A percentile compares a stretch with the other conserved stretches of the same genome.
phyloP scores from a whole-genome alignment of 2,113 vertebrate species.

The Oncorhynchus clarkii region DNA sequence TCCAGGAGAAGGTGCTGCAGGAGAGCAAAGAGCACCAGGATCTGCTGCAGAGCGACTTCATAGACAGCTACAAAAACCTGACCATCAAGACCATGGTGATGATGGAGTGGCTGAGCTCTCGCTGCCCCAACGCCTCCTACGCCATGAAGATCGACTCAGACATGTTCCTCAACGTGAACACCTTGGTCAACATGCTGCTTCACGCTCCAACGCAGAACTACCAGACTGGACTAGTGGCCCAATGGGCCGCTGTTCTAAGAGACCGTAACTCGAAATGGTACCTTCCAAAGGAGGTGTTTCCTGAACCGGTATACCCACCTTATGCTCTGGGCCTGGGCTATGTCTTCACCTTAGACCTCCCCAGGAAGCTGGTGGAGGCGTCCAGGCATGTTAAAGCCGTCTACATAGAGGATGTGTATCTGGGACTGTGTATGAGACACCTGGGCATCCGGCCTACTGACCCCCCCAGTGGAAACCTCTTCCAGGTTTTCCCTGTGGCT shows the following conservation, averaged over 20 bases:
- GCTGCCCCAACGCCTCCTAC: too few relatives aligned
- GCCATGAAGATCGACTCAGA: constrained; percentile 27
- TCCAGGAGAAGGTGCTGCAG: constrained; percentile 29
- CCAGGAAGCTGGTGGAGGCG: constrained; percentile 3
- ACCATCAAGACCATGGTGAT: too few relatives aligned
- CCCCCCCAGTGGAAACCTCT: background rate
- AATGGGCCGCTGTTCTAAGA: background rate
- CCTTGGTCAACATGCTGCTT: constrained; percentile 22
- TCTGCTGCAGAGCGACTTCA: constrained; percentile 70
- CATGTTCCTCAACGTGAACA: constrained; percentile 66
- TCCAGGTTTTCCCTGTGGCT: constrained; percentile 31
- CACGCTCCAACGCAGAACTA: background rate
- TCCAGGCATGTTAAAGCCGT: constrained; percentile 34
- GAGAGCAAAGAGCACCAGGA: constrained; percentile 60
- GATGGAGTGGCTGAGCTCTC: too few relatives aligned
- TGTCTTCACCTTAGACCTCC: constrained; percentile 53
- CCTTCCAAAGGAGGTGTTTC: constrained; percentile 38
- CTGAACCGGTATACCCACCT: constrained; percentile 37
- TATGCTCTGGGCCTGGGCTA: constrained; percentile 65
- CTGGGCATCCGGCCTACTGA: constrained; percentile 27
- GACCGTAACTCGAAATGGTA: constrained; percentile 52
- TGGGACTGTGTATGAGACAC: constrained; percentile 52
- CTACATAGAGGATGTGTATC: background rate
- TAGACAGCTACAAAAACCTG: constrained; percentile 20
- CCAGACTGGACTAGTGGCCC: constrained; percentile 34